phyloP scores from a whole-genome alignment of 2,888 invertebrate species.

The Synanthedon andrenaeformis region DNA sequence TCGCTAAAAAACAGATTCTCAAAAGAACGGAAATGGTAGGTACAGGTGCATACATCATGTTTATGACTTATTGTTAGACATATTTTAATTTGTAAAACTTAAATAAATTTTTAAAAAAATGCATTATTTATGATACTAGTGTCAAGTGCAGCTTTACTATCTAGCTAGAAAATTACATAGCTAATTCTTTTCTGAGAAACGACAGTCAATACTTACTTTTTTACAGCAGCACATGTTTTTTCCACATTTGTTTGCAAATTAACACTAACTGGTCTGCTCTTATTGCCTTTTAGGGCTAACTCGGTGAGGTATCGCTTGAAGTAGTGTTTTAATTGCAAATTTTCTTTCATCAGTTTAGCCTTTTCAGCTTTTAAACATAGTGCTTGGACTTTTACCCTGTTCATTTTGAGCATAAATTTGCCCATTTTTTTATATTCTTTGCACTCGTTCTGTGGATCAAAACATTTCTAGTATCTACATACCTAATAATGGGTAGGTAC shows the following conservation, averaged over 20 bases:
- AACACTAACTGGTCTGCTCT: constrained; percentile 41
- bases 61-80: no score
- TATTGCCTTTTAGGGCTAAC: constrained; percentile 58
- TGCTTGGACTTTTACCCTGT: constrained; percentile 51
- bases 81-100: no score
- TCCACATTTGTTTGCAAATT: constrained; percentile 26
- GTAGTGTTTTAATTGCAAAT: constrained; percentile 71
- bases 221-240: constrained; percentile 24
- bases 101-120: no score
- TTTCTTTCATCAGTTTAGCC: constrained; percentile 67
- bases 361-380: constrained; percentile 52
- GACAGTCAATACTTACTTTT: constrained; percentile 11
- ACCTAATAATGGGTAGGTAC: no score
- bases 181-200: neutral
- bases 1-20: no score
- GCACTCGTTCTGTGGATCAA: constrained; percentile 43
- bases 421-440: constrained; percentile 73
- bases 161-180: no score
- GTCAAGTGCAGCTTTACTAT: no score
- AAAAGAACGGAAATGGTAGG: no score
- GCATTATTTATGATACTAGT: no score
- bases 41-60: no score
- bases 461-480: neutral
- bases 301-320: constrained; percentile 73
- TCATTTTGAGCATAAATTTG: constrained; percentile 74